Percentiles rank a stretch among this genome's conserved stretches.
phyloP scores from a whole-genome alignment of 2,888 invertebrate species.

The Iphiclides podalirius region DNA sequence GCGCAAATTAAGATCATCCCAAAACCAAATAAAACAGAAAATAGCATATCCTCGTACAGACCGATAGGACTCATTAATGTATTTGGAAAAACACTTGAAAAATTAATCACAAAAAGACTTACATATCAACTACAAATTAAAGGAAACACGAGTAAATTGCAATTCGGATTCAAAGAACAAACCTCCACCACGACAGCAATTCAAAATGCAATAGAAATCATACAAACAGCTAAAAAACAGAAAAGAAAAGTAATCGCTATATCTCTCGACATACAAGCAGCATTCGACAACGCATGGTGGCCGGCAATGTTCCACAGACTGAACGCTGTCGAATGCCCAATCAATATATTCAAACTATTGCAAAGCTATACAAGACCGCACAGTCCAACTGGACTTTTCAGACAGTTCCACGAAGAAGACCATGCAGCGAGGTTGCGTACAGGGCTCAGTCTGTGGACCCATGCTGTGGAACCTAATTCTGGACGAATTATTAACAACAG shows the following conservation, averaged over 20 bases:
- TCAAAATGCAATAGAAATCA: neutral
- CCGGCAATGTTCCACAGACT: slow-evolving; percentile 16
- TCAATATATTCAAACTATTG: slow-evolving; percentile 5
- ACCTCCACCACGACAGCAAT: slow-evolving; percentile 16
- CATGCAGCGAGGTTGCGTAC: neutral
- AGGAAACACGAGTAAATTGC: neutral
- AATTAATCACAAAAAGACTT: neutral
- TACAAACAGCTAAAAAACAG: neutral
- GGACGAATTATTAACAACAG: neutral
- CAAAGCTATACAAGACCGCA: slow-evolving; percentile 2
- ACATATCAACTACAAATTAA: neutral
- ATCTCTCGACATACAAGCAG: slow-evolving; percentile 24
- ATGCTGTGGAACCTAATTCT: neutral
- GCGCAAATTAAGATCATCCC: slow-evolving; percentile 31
- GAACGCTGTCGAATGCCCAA: slow-evolving; percentile 2
- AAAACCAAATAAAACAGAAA: slow-evolving; percentile 29
- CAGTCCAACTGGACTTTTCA: slow-evolving; percentile 5
- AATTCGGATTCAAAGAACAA: slow-evolving; percentile 30
- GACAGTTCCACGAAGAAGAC: neutral
- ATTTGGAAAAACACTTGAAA: slow-evolving; percentile 30
- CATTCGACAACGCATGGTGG: slow-evolving; percentile 23
- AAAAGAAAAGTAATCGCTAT: slow-evolving; percentile 17
- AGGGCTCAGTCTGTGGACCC: neutral
- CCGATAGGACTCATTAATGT: slow-evolving; percentile 25
- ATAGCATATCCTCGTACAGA: slow-evolving; percentile 23